Conservation (phyloP, 2,888 invertebrate genomes). For the Autographa pulchrina region DNA sequence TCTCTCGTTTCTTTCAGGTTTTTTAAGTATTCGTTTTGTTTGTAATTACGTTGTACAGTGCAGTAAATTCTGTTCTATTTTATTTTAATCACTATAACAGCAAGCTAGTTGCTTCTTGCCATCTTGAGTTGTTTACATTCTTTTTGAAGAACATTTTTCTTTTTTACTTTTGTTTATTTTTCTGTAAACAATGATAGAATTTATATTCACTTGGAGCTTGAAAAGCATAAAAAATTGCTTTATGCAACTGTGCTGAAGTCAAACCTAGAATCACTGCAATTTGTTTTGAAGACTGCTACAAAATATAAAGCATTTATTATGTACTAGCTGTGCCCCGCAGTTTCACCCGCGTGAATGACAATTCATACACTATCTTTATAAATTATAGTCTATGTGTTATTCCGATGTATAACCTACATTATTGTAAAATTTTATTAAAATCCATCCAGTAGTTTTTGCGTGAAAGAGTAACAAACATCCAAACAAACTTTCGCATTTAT, state of each 20-base stretch:
- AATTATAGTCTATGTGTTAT: too few species aligned
- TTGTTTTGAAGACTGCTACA: too few species aligned
- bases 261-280: too few species aligned
- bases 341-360: too few species aligned
- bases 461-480: too few species aligned
- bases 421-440: too few species aligned
- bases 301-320: too few species aligned
- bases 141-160: neutral
- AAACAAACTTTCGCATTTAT: too few species aligned
- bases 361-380: too few species aligned
- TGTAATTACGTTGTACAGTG: neutral
- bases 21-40: neutral
- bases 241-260: neutral
- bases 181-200: neutral
- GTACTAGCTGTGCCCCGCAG: too few species aligned
- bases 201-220: neutral
- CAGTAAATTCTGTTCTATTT: neutral
- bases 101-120: neutral
- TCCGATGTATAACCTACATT: too few species aligned
- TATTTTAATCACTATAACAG: neutral
- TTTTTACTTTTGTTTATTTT: neutral
- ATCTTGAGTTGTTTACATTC: neutral
- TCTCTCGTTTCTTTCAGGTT: neutral
- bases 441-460: too few species aligned
- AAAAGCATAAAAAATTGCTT: neutral